Percentiles rank a stretch among this genome's conserved stretches.
phyloP scores from a whole-genome alignment of 2,797 vertebrate species.

The Eutrigla gurnardus region DNA sequence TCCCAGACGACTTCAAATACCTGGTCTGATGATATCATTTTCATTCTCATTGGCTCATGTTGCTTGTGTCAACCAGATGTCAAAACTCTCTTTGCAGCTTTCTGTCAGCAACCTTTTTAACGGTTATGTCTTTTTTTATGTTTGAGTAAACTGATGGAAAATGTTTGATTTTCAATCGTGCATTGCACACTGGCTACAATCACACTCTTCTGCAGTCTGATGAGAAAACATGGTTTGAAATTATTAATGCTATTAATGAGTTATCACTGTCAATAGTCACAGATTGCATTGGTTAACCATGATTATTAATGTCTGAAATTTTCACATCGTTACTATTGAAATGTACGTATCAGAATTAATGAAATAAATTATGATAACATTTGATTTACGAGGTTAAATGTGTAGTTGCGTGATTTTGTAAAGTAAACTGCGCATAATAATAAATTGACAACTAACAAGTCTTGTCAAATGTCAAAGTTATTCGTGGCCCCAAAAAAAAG shows the following conservation, averaged over 20 bases:
- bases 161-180: constrained; percentile 40
- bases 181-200: constrained; percentile 31
- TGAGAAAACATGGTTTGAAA: constrained; percentile 50
- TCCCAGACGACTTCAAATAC: constrained; percentile 6
- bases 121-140: constrained; percentile 17
- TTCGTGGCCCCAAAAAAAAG: not conserved
- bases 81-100: constrained; percentile 13
- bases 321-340: not conserved
- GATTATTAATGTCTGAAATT: constrained; percentile 37
- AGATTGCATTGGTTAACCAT: constrained; percentile 19
- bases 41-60: constrained; percentile 1
- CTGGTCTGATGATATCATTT: not conserved
- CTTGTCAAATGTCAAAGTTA: constrained; percentile 9
- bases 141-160: constrained; percentile 14
- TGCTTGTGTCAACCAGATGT: constrained; percentile 21
- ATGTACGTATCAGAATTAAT: not conserved
- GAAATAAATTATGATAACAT: constrained; percentile 3
- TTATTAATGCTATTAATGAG: constrained; percentile 16
- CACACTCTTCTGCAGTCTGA: constrained; percentile 27
- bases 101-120: constrained; percentile 10
- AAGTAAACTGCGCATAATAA: not conserved
- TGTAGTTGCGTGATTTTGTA: not conserved
- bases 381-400: not conserved
- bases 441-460: not conserved
- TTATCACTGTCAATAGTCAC: constrained; percentile 30